Percentiles rank a stretch among this genome's conserved stretches.
phyloP scores from a whole-genome alignment of 2,113 vertebrate species.

The Machaerirhynchus nigripectus region DNA sequence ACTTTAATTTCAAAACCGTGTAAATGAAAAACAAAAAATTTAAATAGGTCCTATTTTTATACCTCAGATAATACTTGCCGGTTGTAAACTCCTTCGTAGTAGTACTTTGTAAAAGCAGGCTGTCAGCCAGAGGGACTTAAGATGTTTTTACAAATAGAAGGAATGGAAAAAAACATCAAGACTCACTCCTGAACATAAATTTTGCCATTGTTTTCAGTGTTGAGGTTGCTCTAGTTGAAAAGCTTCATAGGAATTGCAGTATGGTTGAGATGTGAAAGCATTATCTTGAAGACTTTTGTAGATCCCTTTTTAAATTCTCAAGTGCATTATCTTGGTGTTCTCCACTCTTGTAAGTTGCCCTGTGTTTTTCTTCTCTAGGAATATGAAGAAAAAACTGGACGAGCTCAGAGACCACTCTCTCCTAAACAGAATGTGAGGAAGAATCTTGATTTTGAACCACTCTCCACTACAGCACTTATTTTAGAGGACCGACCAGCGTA shows the following conservation, averaged over 20 bases:
- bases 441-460: conserved; percentile 92
- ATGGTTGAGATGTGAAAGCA: background rate
- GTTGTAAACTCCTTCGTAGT: background rate
- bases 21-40: background rate
- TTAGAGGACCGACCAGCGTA: conserved; percentile 94
- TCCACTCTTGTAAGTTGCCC: background rate
- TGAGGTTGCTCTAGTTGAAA: background rate
- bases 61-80: background rate
- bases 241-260: background rate
- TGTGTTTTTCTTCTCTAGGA: conserved; percentile 75
- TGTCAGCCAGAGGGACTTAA: background rate
- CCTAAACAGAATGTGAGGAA: conserved; percentile 91
- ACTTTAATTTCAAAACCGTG: background rate
- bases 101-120: background rate
- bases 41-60: background rate
- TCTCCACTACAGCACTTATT: conserved; percentile 96
- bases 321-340: background rate
- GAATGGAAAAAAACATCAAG: background rate
- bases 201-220: background rate
- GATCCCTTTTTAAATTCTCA: background rate
- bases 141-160: background rate
- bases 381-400: conserved; percentile 92
- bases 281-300: background rate
- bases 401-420: conserved; percentile 81
- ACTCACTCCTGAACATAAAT: background rate